Percentiles rank a stretch among this genome's conserved stretches.
Evolutionary conservation across 2,797 vertebrate species (phyloP).

Genomic region (Oreochromis mossambicus): DNA sequence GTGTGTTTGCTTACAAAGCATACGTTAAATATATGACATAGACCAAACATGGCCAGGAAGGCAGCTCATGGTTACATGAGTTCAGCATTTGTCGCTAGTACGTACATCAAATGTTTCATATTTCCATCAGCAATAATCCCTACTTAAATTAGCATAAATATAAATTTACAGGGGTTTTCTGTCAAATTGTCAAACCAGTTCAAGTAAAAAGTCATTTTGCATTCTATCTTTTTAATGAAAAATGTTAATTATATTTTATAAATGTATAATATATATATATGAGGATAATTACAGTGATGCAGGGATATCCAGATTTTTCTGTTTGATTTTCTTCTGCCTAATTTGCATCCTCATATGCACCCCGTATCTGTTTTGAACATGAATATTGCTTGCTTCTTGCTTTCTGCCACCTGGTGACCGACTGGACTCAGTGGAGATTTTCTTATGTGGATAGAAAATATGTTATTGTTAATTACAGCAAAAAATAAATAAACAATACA

Average conservation of each 20-base stretch:
- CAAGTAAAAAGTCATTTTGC: not conserved
- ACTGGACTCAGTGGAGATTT: not conserved
- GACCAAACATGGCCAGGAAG: conserved; percentile 16
- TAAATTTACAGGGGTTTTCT: not conserved
- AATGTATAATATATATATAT: not conserved
- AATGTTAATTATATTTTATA: not conserved
- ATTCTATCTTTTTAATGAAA: not conserved
- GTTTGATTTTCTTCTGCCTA: not conserved
- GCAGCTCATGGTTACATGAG: conserved; percentile 25
- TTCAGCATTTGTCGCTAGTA: not conserved
- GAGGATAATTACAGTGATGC: not conserved
- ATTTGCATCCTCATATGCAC: not conserved
- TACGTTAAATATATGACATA: conserved; percentile 37
- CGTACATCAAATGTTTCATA: conserved; percentile 15
- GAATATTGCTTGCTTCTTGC: not conserved
- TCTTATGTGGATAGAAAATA: not conserved
- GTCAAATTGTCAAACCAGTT: not conserved
- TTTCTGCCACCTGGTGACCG: conserved; percentile 7
- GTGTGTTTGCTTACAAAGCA: conserved; percentile 18
- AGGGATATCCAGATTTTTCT: not conserved
- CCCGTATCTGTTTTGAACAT: not conserved
- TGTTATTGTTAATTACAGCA: not conserved
- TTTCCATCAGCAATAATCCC: not conserved
- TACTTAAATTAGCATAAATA: not conserved
- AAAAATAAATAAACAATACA: not conserved